Evolutionary conservation across 2,888 invertebrate genomes (phyloP), one percentile per base, ranked within the genome.

Genomic region (Drosophila differens): DNA sequence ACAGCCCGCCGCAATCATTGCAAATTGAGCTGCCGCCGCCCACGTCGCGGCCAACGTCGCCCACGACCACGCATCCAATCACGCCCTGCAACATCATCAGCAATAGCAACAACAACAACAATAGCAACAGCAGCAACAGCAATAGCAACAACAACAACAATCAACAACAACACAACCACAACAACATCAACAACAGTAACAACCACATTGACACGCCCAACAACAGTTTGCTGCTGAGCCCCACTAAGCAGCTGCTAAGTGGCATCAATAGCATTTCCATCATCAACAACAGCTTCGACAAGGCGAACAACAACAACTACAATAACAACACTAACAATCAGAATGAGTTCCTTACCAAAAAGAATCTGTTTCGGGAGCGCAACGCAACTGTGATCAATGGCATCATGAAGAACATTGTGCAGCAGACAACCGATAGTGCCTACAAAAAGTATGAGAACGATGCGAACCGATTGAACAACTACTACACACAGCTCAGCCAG

Each of bases 371-470:
- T 68, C 93, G 92, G 80, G 92, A 92, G 74, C 92, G 91, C 39
- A 93, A 92, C 76, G 91, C 92, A 19, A 92, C 93, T 60, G 92
- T 93, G 66, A 93, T 92, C 67, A 93, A 91, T 70, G 93, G 93
- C 70, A 90, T 93, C 28, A 92, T 90, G 85, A 93, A 93, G 85
- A 93, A 93, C 68, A 93, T 93, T 7, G 58, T 58, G 37, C 84
- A 85, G 73, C 83, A 89, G 60, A 73, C 57, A 39, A 57, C 81
- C 28, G 88, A 82, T 60, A 88, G 74, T 75, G 81, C 81, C 64
- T 93, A 93, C 85, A 93, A 92, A 70, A 93, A 92, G 83, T 93
- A 91, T 77, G 93, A 93, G 84, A 93, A 89, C 75, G 93, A 93
- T 79, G 91, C 93, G 35, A 93, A 93, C 85, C 93, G 93, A 25